Evolutionary conservation across 2,888 invertebrate species (phyloP).

Genomic region (Thymelicus sylvestris): DNA sequence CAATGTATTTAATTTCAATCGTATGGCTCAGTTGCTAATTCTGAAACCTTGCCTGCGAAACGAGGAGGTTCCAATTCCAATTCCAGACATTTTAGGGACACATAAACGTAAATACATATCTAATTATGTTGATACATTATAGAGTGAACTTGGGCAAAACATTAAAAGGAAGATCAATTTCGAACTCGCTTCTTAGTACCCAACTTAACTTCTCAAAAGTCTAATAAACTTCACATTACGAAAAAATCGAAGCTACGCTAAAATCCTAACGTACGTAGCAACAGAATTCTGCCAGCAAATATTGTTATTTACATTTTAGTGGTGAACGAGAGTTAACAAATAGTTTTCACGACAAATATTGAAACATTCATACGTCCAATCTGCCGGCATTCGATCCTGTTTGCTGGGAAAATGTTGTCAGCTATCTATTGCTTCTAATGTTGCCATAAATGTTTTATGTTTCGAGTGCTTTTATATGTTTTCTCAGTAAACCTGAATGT

Average conservation of each 20-base stretch:
- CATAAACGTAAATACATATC: too few relatives aligned
- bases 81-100: too few relatives aligned
- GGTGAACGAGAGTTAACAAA: conserved; percentile 27
- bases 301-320: conserved; percentile 34
- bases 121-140: too few relatives aligned
- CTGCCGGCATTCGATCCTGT: conserved; percentile 35
- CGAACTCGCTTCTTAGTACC: too few relatives aligned
- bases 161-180: too few relatives aligned
- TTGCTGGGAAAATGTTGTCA: conserved; percentile 36
- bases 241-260: neutral
- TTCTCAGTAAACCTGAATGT: conserved; percentile 13
- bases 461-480: conserved; percentile 21
- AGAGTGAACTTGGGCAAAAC: too few relatives aligned
- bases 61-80: too few relatives aligned
- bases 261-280: conserved; percentile 7
- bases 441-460: conserved; percentile 32
- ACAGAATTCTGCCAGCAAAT: conserved; percentile 24
- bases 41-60: too few relatives aligned
- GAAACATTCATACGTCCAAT: conserved; percentile 38
- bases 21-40: too few relatives aligned
- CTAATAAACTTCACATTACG: too few relatives aligned
- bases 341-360: conserved; percentile 38
- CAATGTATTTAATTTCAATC: too few relatives aligned
- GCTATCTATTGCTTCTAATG: conserved; percentile 34
- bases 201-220: too few relatives aligned